Evolutionary conservation across 2,888 invertebrate species (phyloP), one percentile per base, ranked within the genome.

Genomic region (Pardosa pseudoannulata): DNA sequence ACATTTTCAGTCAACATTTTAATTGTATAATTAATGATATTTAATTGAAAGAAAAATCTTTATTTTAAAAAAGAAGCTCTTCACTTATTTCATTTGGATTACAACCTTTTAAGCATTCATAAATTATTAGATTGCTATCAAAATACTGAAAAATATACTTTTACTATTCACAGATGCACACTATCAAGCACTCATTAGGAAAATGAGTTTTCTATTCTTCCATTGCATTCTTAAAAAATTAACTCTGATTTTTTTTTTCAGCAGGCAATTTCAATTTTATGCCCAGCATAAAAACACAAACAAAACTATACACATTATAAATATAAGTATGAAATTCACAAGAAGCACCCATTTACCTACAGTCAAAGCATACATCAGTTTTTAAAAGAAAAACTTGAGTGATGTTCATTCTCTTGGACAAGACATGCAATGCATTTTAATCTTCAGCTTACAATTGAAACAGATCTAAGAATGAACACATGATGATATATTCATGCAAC

Each of bases 201-300:
- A 36, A 36, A 36, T 36, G 36, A 36, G 5, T n/a, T 36, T 5
- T 36, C 9, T 9, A 36, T 9, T 36, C 9, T 9, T 36, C 5
- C 9, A 9, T 36, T 7, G 36, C 5, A 36, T 7, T 9, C 9
- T 36, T 7, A 36, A 36, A 36, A 36, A 9, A 36, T 36, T 7
- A 6, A 46, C 46, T 11, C 2, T 46, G 16, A 2, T 2, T 46
- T 9, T 16, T n/a, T n/a, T 16, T 56, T 3, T 23, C 23, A 56
- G 41, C 23, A 56, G 56, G 56, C 56, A 23, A 2, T 23, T 5
- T 56, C 23, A 56, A 6, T 56, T 56, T 56, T 56, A 56, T 65
- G 29, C 31, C n/a, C 29, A 31, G 65, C 29, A 65, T 65, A 31
- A 65, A 65, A 29, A 31, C 29, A 65, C n/a, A 65, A 13, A 31